Evolutionary conservation across 2,888 invertebrate species (phyloP).

Genomic region (Ceriagrion tenellum): DNA sequence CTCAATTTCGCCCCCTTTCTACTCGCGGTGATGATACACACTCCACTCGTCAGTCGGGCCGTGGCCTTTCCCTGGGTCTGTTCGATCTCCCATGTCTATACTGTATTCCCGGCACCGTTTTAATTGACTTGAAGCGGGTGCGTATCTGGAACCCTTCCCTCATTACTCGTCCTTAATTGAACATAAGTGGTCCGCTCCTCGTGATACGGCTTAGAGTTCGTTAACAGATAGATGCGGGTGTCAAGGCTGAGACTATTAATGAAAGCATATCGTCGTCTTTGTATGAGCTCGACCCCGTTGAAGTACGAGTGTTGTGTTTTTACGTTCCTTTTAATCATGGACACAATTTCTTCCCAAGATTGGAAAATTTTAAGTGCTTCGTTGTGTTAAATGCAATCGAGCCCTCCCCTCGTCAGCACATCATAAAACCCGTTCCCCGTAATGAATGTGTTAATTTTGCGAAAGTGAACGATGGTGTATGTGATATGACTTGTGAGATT

Average conservation of each 20-base stretch:
- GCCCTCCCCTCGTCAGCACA: not conserved
- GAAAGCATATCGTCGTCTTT: not conserved
- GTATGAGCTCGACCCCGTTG: constrained; percentile 46
- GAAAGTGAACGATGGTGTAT: not conserved
- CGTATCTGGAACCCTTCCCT: constrained; percentile 6
- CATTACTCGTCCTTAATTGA: constrained; percentile 64
- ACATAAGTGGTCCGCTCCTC: constrained; percentile 33
- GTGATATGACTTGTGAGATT: not conserved
- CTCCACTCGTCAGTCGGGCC: too few relatives aligned
- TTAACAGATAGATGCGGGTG: constrained; percentile 64
- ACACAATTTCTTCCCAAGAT: not conserved
- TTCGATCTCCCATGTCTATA: not conserved
- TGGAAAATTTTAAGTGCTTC: not conserved
- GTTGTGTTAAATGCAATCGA: not conserved
- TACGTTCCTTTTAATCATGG: not conserved
- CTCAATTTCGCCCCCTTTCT: too few relatives aligned
- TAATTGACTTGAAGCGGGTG: not conserved
- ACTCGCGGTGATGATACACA: too few relatives aligned
- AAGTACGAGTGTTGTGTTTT: not conserved
- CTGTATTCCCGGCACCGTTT: not conserved
- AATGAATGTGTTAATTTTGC: not conserved
- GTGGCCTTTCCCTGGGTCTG: too few relatives aligned
- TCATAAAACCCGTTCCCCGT: not conserved
- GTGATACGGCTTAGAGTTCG: constrained; percentile 22
- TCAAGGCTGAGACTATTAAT: constrained; percentile 22